Evolutionary conservation across 1,140 invertebrate genomes (phyloP).

Genomic region (Plectrocnemia conspersa): DNA sequence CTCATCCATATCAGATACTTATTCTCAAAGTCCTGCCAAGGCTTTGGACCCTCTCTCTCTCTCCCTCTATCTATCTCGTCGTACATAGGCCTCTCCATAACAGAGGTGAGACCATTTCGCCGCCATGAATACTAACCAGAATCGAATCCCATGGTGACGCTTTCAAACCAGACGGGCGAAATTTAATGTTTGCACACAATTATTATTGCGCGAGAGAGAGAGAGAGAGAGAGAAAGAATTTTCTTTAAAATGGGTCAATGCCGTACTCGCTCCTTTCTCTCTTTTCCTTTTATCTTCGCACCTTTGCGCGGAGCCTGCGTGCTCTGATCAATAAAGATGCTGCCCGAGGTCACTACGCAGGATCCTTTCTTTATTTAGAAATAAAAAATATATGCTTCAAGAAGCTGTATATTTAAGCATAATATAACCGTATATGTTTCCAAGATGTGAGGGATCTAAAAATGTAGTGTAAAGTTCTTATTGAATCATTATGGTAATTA

Average conservation of each 20-base stretch:
- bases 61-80: not conserved
- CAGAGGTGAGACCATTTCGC: constrained; percentile 5
- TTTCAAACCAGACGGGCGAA: constrained; percentile 1
- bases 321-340: constrained; percentile 12
- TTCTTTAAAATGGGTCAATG: constrained; percentile 18
- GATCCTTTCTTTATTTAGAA: not conserved
- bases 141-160: constrained; percentile 9
- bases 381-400: no score
- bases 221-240: constrained; percentile 7
- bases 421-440: no score
- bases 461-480: no score
- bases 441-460: no score
- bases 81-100: not conserved
- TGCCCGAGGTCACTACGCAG: constrained; percentile 1
- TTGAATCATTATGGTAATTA: no score
- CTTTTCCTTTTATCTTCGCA: constrained; percentile 13
- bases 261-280: constrained; percentile 6
- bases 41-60: not conserved
- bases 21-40: constrained; percentile 25
- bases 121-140: constrained; percentile 33
- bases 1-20: constrained; percentile 32
- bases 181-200: not conserved
- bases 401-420: not conserved
- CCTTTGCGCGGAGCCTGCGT: constrained; percentile 9
- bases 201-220: no score